phyloP scores from a whole-genome alignment of 2,113 vertebrate genomes.

The Bujurquina vittata region DNA sequence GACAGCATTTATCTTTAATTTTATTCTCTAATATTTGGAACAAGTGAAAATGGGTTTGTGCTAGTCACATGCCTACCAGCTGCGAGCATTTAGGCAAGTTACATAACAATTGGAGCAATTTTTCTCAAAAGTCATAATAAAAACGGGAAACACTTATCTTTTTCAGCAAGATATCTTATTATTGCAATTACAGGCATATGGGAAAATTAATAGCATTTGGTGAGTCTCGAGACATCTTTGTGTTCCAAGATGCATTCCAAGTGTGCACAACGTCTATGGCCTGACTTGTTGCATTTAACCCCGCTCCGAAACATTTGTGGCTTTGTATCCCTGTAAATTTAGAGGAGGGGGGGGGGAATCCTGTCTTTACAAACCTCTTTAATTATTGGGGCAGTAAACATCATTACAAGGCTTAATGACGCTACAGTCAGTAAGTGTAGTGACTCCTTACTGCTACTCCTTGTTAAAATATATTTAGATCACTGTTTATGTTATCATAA shows the following conservation, averaged over 20 bases:
- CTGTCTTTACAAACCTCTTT: conserved; percentile 23
- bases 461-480: conserved; percentile 14
- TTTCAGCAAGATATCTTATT: conserved; percentile 17
- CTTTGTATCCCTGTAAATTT: conserved; percentile 14
- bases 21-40: conserved; percentile 27
- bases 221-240: not conserved
- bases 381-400: conserved; percentile 42
- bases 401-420: conserved; percentile 25
- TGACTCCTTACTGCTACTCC: not conserved
- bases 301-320: not conserved
- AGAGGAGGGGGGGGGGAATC: not conserved
- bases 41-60: conserved; percentile 15
- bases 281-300: not conserved
- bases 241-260: not conserved
- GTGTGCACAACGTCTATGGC: not conserved
- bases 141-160: conserved; percentile 4
- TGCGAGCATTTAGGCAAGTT: conserved; percentile 31
- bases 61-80: conserved; percentile 9
- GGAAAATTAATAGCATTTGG: not conserved
- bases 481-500: not conserved
- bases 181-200: not conserved
- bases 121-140: conserved; percentile 13
- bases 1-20: conserved; percentile 20
- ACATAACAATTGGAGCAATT: conserved; percentile 17
- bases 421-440: conserved; percentile 11